Evolutionary conservation across 2,797 vertebrate genomes (phyloP), one percentile per base, ranked within the genome.

Genomic region (Erethizon dorsatum): DNA sequence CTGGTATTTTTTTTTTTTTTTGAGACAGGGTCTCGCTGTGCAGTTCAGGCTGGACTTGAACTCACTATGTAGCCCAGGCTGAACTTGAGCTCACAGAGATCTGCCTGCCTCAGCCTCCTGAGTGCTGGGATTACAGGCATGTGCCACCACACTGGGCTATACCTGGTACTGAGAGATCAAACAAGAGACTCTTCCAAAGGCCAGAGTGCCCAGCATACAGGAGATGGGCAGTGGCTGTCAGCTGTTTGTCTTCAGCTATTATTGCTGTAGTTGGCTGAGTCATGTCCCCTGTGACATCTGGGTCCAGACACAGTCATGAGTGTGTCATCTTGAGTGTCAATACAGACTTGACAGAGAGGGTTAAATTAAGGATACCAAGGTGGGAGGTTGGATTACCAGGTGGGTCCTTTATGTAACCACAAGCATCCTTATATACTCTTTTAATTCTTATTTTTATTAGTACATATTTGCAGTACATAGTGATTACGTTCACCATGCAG

Each of bases 141-240:
- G 65, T 3, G 3, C 33, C 65, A 18, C 33, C 65, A 37, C 7
- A 7, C 33, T 33, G 18, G 33, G 33, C 15, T 26, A 13, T 5
- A 24, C 37, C 4, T 1, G 10, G 37, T 28, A 1, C 1, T 6
- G 3, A 20, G 6, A 37, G 67, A 8, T 47, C 47, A n/a, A 45
- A 8, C 0, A 17, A 50, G 56, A 56, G 54, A 0, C 26, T 41
- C 9, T 3, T 0, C 0, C 2, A 5, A 31, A 2, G 12, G 15
- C 47, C 8, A 0, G 7, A 2, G 22, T 12, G 33, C 2, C 17
- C 3, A 59, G 33, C 1, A 10, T 45, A 1, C 0, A 0, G 71
- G n/a, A 24, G 11, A 10, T 1, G 2, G 11, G 1, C 6, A 2
- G 0, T 0, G 52, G 67, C 1, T 0, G 3, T 8, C 11, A 11